Base-by-base conservation (phyloP, 1,140 invertebrate genomes). In the Whitmania pigra region DNA sequence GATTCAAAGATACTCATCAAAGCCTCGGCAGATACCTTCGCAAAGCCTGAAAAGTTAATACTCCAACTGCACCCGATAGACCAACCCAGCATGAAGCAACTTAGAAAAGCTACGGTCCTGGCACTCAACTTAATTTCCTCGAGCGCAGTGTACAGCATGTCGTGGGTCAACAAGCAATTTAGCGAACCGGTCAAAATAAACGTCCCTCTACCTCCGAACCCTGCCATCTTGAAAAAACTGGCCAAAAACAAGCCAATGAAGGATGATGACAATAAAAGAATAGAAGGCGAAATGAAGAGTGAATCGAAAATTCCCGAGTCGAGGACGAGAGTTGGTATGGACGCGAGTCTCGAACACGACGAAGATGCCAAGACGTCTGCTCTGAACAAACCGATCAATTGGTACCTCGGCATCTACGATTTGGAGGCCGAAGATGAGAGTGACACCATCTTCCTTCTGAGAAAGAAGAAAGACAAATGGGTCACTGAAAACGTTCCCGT, bases 1-100 rank as follows among this genome's bases (percentile, higher is more conserved):
- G 80, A 82, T 73, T 78, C 78, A 7, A 70, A 80, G 67, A 74
- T 82, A n/a, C 77, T 77, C 0, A 54, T 81, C n/a, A 77, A 70
- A 11, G 68, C 77, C 27, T 72, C 73, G 13, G 76, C 76, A 55
- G 74, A 78, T 31, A 77, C 78, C 13, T 79, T 81, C 53, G n/a
- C 68, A 18, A 68, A 73, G 53, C 77, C 76, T 40, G 78, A 80
- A 49, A 76, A 78, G 36, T 73, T 80, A 40, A 63, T 78, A 15
- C 68, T 80, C 29, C 79, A 81, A 77, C 76, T 81, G 3, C 80
- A 80, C 71, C 79, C 80, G 0, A 77, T 81, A 0, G 80, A 82
- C 71, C 76, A 77, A 0, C 63, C 40, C 11, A 76, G 77, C 0
- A 70, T 80, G 13, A 75, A 76, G 54, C 78, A 80, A 43, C 72